A percentile compares a stretch with the other conserved stretches of the same genome.
Evolutionary conservation across 2,888 invertebrate genomes (phyloP).

Genomic region (Rhaphigaster nebulosa): DNA sequence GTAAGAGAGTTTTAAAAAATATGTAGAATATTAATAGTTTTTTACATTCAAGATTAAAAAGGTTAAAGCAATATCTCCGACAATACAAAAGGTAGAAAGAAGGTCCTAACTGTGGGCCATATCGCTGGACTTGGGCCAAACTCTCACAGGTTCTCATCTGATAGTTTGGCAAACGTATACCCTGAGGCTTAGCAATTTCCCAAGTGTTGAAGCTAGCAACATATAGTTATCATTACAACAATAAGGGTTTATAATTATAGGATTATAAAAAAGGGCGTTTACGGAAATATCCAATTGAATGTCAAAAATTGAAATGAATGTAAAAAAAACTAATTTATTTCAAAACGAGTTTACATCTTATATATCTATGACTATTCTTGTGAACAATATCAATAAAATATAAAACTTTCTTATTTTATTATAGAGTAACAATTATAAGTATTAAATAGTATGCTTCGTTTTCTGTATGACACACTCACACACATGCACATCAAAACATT

Average conservation of each 20-base stretch:
- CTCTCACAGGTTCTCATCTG: background rate
- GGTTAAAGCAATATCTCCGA: background rate
- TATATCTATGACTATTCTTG: too few species aligned
- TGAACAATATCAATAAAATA: too few species aligned
- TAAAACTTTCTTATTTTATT: too few species aligned
- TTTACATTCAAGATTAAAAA: background rate
- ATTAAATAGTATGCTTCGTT: too few species aligned
- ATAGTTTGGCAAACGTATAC: slow-evolving; percentile 21
- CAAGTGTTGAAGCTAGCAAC: background rate
- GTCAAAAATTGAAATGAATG: too few species aligned
- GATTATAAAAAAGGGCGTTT: background rate
- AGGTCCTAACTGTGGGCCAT: background rate
- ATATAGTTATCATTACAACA: background rate
- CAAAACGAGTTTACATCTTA: too few species aligned
- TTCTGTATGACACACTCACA: too few species aligned
- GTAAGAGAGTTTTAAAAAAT: background rate
- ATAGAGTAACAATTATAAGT: too few species aligned
- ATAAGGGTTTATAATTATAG: background rate
- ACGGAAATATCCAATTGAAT: too few species aligned
- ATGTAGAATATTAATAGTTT: background rate
- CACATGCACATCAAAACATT: too few species aligned
- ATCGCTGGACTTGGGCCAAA: background rate
- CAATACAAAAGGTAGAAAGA: background rate
- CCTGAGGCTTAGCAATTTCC: background rate
- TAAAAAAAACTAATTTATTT: too few species aligned